phyloP scores from a whole-genome alignment of 2,797 vertebrate species.

The Phrynocephalus forsythii region DNA sequence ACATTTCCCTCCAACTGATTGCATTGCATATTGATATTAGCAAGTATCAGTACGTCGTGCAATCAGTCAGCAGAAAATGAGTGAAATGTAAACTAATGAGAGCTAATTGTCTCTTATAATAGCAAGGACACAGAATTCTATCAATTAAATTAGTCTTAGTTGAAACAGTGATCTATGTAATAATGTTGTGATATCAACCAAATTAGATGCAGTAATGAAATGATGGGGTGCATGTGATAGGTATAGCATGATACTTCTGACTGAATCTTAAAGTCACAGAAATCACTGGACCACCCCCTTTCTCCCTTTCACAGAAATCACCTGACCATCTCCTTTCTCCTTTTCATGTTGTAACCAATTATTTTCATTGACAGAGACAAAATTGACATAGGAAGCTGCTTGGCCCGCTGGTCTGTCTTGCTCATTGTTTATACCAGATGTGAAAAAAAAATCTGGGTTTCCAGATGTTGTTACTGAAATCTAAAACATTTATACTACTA shows the following conservation, averaged over 20 bases:
- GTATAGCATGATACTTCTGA: not conserved
- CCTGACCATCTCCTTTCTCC: slow-evolving; percentile 31
- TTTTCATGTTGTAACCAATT: slow-evolving; percentile 47
- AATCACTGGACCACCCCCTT: slow-evolving; percentile 46
- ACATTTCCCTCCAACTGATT: slow-evolving; percentile 83
- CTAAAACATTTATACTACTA: not conserved
- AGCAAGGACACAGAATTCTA: slow-evolving; percentile 83
- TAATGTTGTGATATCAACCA: slow-evolving; percentile 84
- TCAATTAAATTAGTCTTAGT: slow-evolving; percentile 86
- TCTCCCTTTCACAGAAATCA: slow-evolving; percentile 58
- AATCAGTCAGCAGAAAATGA: slow-evolving; percentile 85
- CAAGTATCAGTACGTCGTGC: slow-evolving; percentile 80
- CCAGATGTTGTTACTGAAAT: not conserved
- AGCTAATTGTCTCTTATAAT: slow-evolving; percentile 85
- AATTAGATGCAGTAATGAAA: slow-evolving; percentile 82
- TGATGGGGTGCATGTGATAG: slow-evolving; percentile 74
- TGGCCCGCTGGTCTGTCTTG: not conserved
- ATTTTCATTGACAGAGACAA: slow-evolving; percentile 55
- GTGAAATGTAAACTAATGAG: slow-evolving; percentile 87
- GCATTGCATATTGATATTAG: slow-evolving; percentile 86
- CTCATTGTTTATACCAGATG: too few relatives aligned
- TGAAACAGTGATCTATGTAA: slow-evolving; percentile 86
- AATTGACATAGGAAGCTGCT: not conserved
- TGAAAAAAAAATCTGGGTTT: too few relatives aligned
- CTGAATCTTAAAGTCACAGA: slow-evolving; percentile 65